Evolutionary conservation across 2,797 vertebrate species (phyloP).

Genomic region (Microtus agrestis): DNA sequence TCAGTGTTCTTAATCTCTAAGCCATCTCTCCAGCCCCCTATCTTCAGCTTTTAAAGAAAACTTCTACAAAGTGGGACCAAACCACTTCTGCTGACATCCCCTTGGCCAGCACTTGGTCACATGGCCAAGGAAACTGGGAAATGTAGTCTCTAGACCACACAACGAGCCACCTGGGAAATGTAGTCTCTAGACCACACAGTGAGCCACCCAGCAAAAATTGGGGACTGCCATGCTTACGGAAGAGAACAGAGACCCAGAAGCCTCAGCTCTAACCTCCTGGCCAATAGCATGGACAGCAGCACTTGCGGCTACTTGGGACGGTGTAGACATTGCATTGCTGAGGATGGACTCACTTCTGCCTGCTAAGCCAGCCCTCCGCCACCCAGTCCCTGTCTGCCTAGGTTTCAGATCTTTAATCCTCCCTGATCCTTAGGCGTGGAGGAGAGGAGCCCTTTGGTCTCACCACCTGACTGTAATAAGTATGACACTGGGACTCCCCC

Average conservation of each 20-base stretch:
- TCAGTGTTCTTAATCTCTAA: too few species aligned
- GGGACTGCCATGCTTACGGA: neutral
- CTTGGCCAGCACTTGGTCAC: constrained; percentile 34
- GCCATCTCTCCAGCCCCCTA: too few species aligned
- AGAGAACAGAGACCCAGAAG: neutral
- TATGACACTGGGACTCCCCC: neutral
- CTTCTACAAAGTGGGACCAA: neutral
- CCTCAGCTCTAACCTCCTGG: neutral
- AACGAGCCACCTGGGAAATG: constrained; percentile 36
- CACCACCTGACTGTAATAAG: neutral
- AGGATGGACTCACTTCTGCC: neutral
- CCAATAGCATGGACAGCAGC: neutral
- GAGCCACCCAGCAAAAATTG: neutral
- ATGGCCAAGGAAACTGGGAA: constrained; percentile 49
- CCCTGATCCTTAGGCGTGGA: too few species aligned
- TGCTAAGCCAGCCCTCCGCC: too few species aligned
- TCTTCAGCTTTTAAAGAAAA: neutral
- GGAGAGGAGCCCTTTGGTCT: neutral
- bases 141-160: constrained; percentile 19
- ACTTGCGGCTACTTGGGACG: neutral
- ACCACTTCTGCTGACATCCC: neutral
- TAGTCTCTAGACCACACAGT: neutral
- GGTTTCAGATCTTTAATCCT: too few species aligned
- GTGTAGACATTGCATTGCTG: neutral
- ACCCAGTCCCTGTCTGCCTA: neutral